Evolutionary conservation across 2,113 vertebrate genomes (phyloP).

Genomic region (Saguinus imperator): DNA sequence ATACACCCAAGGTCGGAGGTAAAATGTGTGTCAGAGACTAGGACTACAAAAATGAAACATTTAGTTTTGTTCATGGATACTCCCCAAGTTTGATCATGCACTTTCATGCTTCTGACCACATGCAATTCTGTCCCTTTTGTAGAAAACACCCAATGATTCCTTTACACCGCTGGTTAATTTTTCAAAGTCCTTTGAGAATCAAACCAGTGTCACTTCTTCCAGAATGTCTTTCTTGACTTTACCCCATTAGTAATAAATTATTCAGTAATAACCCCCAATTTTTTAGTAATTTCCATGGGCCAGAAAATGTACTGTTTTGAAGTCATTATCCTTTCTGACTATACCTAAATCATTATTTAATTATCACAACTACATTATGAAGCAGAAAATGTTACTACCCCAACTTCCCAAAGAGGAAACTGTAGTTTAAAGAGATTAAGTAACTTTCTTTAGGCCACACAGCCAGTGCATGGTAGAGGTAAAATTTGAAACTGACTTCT

Average conservation of each 20-base stretch:
- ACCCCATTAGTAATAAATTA: not conserved
- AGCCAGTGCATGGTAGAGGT: not conserved
- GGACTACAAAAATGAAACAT: not conserved
- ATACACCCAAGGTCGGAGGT: slow-evolving; percentile 15
- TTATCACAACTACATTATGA: not conserved
- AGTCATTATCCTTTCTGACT: not conserved
- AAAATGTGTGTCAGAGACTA: slow-evolving; percentile 9
- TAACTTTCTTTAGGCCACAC: not conserved
- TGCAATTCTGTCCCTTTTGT: not conserved
- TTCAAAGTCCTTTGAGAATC: slow-evolving; percentile 4
- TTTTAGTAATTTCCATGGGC: not conserved
- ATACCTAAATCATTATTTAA: slow-evolving; percentile 2
- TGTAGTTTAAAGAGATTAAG: not conserved
- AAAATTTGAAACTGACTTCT: not conserved
- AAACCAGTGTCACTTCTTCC: not conserved
- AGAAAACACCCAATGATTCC: not conserved
- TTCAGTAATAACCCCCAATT: not conserved
- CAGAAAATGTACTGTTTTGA: slow-evolving; percentile 20
- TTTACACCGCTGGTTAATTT: not conserved
- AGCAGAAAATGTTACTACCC: not conserved
- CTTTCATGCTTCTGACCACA: not conserved
- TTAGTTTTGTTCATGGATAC: not conserved
- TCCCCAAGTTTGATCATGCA: not conserved
- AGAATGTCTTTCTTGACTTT: not conserved
- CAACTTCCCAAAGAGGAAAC: not conserved